Conservation (phyloP, 2,888 invertebrate species). For the Nasonia oneida region DNA sequence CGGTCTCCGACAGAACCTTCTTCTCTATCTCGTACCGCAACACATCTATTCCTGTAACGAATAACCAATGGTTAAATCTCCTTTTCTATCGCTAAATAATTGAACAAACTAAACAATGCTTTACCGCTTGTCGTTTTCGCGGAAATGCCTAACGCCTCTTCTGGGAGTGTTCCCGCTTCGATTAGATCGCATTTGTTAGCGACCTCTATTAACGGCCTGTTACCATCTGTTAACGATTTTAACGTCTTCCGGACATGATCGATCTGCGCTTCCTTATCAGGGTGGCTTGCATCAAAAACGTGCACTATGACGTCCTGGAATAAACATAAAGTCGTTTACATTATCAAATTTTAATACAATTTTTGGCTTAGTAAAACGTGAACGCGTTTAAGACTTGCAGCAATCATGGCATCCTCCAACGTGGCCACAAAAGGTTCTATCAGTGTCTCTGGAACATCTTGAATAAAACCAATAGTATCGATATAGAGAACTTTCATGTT, state of each 20-base stretch:
- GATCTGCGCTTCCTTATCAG: conserved; percentile 85
- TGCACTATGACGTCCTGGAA: conserved; percentile 89
- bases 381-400: conserved; percentile 79
- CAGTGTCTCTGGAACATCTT: conserved; percentile 88
- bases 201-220: conserved; percentile 82
- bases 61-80: background rate
- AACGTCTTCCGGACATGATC: conserved; percentile 86
- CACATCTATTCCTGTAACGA: conserved; percentile 78
- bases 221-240: conserved; percentile 79
- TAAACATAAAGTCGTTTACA: conserved; percentile 35
- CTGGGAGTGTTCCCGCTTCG: conserved; percentile 64
- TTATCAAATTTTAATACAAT: conserved; percentile 11
- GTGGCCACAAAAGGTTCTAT: conserved; percentile 91
- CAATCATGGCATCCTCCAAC: conserved; percentile 88
- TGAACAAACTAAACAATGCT: background rate
- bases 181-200: conserved; percentile 88
- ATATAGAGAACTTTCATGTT: conserved; percentile 85
- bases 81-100: background rate
- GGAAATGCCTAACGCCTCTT: conserved; percentile 79
- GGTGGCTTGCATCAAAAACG: conserved; percentile 89
- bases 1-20: conserved; percentile 81
- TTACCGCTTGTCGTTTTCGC: conserved; percentile 78
- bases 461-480: conserved; percentile 94
- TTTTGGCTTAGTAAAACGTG: conserved; percentile 21
- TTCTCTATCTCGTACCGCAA: conserved; percentile 79